Conservation (phyloP, 2,113 vertebrate species). For the Speoplatyrhinus poulsoni region DNA sequence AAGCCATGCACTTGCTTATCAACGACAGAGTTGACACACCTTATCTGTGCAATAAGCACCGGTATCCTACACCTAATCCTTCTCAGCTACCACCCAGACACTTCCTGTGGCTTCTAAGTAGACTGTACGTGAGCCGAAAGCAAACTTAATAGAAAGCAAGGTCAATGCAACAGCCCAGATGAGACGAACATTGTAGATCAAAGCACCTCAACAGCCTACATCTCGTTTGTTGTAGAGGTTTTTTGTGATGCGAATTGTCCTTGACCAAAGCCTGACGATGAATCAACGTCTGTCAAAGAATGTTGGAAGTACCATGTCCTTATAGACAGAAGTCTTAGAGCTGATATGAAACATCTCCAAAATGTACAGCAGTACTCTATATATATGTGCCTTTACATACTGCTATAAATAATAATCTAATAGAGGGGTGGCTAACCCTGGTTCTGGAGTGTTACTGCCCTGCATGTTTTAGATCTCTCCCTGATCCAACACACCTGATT, state of each 20-base stretch:
- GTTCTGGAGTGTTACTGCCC: no score
- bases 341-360: no score
- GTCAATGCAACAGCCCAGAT: background rate
- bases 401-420: no score
- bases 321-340: no score
- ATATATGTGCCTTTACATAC: no score
- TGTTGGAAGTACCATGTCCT: no score
- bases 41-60: conserved; percentile 40
- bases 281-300: background rate
- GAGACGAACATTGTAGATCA: background rate
- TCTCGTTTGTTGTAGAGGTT: conserved; percentile 6
- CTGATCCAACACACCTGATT: no score
- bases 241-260: conserved; percentile 3
- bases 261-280: background rate
- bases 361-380: no score
- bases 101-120: background rate
- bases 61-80: conserved; percentile 34
- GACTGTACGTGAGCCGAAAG: background rate
- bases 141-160: background rate
- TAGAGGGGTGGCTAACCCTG: no score
- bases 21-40: conserved; percentile 34
- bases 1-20: conserved; percentile 22
- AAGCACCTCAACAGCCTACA: background rate
- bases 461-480: no score
- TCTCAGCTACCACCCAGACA: conserved; percentile 15